Evolutionary conservation across 1,140 invertebrate genomes (phyloP).

Genomic region (Drosophila punjabiensis): DNA sequence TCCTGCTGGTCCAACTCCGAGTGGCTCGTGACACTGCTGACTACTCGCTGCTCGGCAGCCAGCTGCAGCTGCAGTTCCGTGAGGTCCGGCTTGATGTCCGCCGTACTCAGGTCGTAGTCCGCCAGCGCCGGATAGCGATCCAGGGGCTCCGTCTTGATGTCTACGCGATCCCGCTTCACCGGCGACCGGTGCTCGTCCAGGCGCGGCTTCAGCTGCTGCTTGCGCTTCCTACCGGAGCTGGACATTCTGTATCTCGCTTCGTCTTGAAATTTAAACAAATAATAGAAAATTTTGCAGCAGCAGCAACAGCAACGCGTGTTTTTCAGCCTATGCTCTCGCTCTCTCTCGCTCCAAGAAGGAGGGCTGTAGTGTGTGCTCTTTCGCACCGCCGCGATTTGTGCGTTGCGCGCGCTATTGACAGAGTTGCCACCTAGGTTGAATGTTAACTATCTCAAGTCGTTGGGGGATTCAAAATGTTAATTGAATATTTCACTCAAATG

Average conservation of each 20-base stretch:
- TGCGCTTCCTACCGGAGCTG: conserved; percentile 64
- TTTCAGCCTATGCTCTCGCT: conserved; percentile 33
- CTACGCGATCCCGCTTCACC: conserved; percentile 56
- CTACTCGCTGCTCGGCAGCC: conserved; percentile 27
- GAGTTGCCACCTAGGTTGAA: conserved; percentile 51
- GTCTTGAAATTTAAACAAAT: conserved; percentile 11
- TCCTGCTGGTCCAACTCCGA: conserved; percentile 55
- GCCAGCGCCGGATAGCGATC: conserved; percentile 55
- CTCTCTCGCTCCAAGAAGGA: conserved; percentile 56
- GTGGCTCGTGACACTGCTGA: background rate
- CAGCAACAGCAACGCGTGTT: conserved; percentile 64
- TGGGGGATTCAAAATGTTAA: conserved; percentile 9
- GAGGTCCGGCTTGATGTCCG: conserved; percentile 67
- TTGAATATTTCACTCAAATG: background rate
- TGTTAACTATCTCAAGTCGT: conserved; percentile 13
- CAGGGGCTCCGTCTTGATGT: conserved; percentile 44
- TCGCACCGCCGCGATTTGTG: conserved; percentile 36
- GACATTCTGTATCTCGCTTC: conserved; percentile 46
- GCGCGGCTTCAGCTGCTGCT: conserved; percentile 66
- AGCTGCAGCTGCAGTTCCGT: conserved; percentile 65
- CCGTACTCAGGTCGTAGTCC: conserved; percentile 58
- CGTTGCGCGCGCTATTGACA: conserved; percentile 51
- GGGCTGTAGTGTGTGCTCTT: conserved; percentile 69
- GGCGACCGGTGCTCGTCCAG: conserved; percentile 67
- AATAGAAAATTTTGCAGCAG: conserved; percentile 31